A percentile compares a stretch with the other conserved stretches of the same genome.
These are phyloP conservation scores for Aselliscus stoliczkanus DNA, from an alignment of 2,797 vertebrate genomes.

Conservation along the genomic window DNA sequence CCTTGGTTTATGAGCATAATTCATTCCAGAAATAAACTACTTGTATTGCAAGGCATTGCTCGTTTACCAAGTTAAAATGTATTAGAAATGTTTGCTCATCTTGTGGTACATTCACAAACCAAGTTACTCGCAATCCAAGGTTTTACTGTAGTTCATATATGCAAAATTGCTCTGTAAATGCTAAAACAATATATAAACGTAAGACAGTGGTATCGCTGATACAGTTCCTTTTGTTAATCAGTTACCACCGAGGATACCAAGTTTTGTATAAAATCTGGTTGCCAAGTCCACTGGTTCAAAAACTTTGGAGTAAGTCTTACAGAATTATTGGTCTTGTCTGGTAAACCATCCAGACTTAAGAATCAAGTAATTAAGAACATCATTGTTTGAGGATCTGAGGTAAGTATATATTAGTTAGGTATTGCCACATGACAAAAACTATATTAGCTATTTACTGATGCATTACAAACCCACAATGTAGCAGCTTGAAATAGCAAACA, in stretches of 20 bases:
- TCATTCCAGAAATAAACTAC: too few species aligned
- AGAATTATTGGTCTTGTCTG: neutral
- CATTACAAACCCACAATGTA: neutral
- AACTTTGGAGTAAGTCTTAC: neutral
- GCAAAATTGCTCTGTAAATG: constrained; percentile 31
- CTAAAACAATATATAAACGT: constrained; percentile 19
- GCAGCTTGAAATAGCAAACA: neutral
- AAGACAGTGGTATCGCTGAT: neutral
- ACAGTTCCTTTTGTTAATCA: neutral
- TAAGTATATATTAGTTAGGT: neutral
- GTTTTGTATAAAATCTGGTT: neutral
- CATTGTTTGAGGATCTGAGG: neutral
- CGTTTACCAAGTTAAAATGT: too few species aligned
- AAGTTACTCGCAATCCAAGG: too few species aligned
- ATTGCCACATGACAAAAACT: neutral
- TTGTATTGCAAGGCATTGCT: too few species aligned
- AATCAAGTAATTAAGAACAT: neutral
- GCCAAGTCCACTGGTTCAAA: neutral
- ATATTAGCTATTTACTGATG: neutral
- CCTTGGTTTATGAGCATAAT: too few species aligned
- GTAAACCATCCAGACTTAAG: neutral
- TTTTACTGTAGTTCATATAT: constrained; percentile 21
- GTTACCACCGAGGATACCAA: neutral
- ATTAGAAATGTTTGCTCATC: too few species aligned
- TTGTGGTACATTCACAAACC: too few species aligned